Percentiles rank a stretch among this genome's conserved stretches.
Conservation (phyloP, 2,797 vertebrate genomes). For the Oreonectes daqikongensis region DNA sequence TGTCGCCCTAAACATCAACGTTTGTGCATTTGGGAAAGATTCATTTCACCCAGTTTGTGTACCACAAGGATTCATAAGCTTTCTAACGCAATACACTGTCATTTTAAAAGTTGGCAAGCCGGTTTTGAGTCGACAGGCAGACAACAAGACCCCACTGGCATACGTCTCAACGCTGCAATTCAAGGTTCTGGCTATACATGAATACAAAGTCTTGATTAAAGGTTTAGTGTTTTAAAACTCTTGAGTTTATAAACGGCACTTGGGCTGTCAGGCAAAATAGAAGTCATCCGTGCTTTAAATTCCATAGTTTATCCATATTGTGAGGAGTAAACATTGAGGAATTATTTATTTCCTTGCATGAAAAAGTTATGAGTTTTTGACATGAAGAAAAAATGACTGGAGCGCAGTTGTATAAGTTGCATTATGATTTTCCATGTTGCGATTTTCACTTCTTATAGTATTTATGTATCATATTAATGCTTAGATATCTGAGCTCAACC, state of each 20-base stretch:
- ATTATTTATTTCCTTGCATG: background rate
- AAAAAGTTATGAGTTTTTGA: background rate
- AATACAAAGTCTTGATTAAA: constrained; percentile 30
- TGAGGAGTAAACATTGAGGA: background rate
- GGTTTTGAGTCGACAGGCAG: constrained; percentile 23
- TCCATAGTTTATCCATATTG: background rate
- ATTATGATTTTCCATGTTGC: no score
- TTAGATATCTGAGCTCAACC: no score
- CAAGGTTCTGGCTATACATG: background rate
- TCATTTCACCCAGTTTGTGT: constrained; percentile 20
- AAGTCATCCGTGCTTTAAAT: background rate
- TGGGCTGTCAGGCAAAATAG: constrained; percentile 7
- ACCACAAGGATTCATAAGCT: background rate
- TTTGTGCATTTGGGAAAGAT: background rate
- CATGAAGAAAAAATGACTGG: no score
- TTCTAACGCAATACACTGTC: constrained; percentile 1
- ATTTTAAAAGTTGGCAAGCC: background rate
- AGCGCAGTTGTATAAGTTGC: background rate
- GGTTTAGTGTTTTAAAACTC: constrained; percentile 15
- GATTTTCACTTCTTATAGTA: no score
- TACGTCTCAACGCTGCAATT: background rate
- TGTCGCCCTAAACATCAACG: background rate
- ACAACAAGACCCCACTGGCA: constrained; percentile 27
- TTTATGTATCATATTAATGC: no score
- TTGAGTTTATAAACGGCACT: background rate